Evolutionary conservation across 2,113 vertebrate species (phyloP).

Genomic region (Eclectus roratus): DNA sequence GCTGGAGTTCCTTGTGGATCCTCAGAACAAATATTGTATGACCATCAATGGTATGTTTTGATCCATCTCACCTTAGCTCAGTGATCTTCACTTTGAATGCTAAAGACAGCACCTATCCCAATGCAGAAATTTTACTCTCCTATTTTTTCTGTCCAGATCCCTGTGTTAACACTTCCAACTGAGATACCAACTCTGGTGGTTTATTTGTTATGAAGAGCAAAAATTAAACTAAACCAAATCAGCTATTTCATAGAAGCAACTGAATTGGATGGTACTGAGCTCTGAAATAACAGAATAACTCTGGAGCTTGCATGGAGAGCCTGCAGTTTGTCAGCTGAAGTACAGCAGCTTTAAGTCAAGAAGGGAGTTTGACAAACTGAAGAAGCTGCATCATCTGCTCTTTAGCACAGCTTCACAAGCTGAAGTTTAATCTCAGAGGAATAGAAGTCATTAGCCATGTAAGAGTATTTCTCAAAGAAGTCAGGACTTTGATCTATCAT

Average conservation of each 20-base stretch:
- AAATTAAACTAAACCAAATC: background rate
- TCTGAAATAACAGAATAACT: background rate
- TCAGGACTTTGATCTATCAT: constrained; percentile 54
- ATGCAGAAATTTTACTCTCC: background rate
- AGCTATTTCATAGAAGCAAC: background rate
- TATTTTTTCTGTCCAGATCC: background rate
- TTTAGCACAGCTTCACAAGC: constrained; percentile 28
- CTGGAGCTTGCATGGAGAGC: background rate
- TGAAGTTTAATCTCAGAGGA: constrained; percentile 56
- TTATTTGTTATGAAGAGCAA: background rate
- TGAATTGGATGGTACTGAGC: background rate
- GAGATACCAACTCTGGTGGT: background rate
- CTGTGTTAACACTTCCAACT: background rate
- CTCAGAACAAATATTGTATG: background rate
- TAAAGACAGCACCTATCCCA: background rate
- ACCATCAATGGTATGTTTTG: background rate
- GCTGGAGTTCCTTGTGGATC: background rate
- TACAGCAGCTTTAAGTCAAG: constrained; percentile 25
- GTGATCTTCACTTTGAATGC: background rate
- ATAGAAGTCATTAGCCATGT: constrained; percentile 48
- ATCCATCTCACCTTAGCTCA: background rate
- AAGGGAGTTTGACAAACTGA: constrained; percentile 33
- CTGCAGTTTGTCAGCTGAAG: background rate
- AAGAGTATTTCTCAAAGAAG: constrained; percentile 35
- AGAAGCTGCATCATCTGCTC: constrained; percentile 46